Evolutionary conservation across 2,797 vertebrate species (phyloP).

Genomic region (Melanotaenia boesemani): DNA sequence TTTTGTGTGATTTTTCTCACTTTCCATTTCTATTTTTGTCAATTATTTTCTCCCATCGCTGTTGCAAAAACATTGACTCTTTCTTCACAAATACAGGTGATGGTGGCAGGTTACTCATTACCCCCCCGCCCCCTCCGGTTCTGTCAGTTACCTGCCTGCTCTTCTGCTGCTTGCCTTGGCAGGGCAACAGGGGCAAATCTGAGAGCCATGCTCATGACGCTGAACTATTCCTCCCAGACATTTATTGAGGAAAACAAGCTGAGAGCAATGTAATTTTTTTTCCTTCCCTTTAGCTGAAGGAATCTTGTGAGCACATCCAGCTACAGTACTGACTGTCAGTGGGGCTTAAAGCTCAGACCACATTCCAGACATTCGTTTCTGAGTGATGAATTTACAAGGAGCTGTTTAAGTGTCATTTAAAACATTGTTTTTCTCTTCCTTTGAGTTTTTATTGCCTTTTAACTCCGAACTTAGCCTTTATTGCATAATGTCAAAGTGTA

Average conservation of each 20-base stretch:
- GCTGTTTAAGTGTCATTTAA: conserved; percentile 21
- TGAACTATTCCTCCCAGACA: conserved; percentile 42
- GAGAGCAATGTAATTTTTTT: conserved; percentile 9
- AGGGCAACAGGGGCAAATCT: conserved; percentile 23
- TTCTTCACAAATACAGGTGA: conserved; percentile 27
- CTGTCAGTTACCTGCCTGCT: conserved; percentile 34
- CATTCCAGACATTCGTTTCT: conserved; percentile 51
- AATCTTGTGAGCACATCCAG: conserved; percentile 35
- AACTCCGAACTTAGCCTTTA: conserved; percentile 37
- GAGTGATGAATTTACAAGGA: conserved; percentile 42
- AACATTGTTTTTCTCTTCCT: conserved; percentile 26
- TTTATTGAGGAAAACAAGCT: conserved; percentile 41
- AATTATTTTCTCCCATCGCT: conserved; percentile 24
- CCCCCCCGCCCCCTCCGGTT: conserved; percentile 16
- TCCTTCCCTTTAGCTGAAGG: conserved; percentile 5
- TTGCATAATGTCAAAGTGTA: conserved; percentile 38
- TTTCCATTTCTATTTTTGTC: conserved; percentile 34
- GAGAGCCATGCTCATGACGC: conserved; percentile 27
- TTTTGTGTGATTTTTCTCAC: conserved; percentile 31
- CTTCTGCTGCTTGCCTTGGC: conserved; percentile 36
- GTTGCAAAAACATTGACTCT: conserved; percentile 10
- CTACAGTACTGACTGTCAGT: conserved; percentile 33
- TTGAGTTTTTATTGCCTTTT: conserved; percentile 50
- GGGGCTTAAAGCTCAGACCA: conserved; percentile 29
- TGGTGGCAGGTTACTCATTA: conserved; percentile 47